phyloP scores from a whole-genome alignment of 2,888 invertebrate genomes.

The Tortricodes alternella region DNA sequence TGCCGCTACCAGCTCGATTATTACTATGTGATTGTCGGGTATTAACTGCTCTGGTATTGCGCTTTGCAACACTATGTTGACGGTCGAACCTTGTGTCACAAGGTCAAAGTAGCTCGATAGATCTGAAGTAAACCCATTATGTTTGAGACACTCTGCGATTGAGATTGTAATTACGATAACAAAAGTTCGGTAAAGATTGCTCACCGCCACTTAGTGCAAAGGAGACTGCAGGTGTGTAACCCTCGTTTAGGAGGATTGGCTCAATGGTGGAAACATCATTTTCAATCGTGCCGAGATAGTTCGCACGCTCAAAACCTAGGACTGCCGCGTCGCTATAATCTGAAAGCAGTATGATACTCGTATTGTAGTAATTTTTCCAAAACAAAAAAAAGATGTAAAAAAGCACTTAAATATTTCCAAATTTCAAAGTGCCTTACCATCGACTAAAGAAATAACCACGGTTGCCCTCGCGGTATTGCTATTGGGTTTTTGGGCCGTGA shows the following conservation, averaged over 20 bases:
- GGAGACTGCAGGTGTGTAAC: constrained; percentile 30
- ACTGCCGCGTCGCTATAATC: constrained; percentile 30
- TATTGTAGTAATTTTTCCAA: too few relatives aligned
- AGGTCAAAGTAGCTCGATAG: constrained; percentile 7
- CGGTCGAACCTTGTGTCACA: constrained; percentile 22
- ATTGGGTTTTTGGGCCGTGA: constrained; percentile 38
- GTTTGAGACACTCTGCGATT: background rate
- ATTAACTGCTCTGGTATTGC: constrained; percentile 35
- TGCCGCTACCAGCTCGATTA: constrained; percentile 38
- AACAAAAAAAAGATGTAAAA: background rate
- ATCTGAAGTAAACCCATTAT: constrained; percentile 1
- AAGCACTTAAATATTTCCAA: background rate
- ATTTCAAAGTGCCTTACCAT: constrained; percentile 12
- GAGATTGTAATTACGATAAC: too few relatives aligned
- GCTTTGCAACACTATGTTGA: constrained; percentile 31
- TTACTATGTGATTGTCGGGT: constrained; percentile 35
- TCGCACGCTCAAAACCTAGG: constrained; percentile 37
- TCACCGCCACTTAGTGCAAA: constrained; percentile 34
- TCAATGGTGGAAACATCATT: constrained; percentile 23
- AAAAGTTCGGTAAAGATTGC: background rate
- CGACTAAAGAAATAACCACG: constrained; percentile 38
- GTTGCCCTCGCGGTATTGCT: constrained; percentile 37
- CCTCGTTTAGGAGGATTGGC: constrained; percentile 31
- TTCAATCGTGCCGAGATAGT: constrained; percentile 35
- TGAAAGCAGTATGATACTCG: too few relatives aligned